Evolutionary conservation across 64 coral and sea anemone species (phyloP).

Genomic region (Pocillopora damicornis): DNA sequence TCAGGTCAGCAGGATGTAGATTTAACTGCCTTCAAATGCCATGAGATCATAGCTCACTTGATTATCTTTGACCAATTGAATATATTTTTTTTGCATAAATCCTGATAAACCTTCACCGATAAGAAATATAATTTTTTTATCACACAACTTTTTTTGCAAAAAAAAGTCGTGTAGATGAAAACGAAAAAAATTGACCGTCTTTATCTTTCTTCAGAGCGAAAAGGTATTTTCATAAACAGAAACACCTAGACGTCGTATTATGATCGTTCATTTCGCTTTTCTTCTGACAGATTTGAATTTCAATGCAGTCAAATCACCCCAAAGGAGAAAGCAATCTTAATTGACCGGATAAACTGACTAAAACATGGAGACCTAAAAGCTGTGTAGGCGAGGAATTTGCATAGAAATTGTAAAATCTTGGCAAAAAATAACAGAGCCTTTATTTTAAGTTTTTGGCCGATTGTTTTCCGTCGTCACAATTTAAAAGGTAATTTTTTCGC

Average conservation of each 20-base stretch:
- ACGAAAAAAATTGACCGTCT: neutral
- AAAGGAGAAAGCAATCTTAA: constrained; percentile 7
- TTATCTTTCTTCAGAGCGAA: no score
- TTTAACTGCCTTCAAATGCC: neutral
- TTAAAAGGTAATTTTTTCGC: neutral
- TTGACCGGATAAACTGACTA: constrained; percentile 34
- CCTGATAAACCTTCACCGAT: neutral
- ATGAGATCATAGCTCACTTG: neutral
- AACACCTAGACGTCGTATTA: neutral
- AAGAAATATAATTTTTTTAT: neutral
- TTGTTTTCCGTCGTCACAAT: neutral
- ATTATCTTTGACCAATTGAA: neutral
- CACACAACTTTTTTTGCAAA: neutral
- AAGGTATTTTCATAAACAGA: no score
- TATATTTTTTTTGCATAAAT: neutral
- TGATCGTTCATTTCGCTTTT: constrained; percentile 3
- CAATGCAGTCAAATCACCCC: neutral
- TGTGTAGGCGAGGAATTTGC: constrained; percentile 9
- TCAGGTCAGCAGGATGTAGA: neutral
- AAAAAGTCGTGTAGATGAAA: neutral
- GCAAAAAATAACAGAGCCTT: neutral
- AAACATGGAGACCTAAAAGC: neutral
- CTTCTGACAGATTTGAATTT: constrained; percentile 16
- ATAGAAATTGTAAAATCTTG: neutral
- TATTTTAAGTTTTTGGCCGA: neutral